Base-by-base conservation (phyloP, 2,797 vertebrate genomes). In the Perodicticus potto region DNA sequence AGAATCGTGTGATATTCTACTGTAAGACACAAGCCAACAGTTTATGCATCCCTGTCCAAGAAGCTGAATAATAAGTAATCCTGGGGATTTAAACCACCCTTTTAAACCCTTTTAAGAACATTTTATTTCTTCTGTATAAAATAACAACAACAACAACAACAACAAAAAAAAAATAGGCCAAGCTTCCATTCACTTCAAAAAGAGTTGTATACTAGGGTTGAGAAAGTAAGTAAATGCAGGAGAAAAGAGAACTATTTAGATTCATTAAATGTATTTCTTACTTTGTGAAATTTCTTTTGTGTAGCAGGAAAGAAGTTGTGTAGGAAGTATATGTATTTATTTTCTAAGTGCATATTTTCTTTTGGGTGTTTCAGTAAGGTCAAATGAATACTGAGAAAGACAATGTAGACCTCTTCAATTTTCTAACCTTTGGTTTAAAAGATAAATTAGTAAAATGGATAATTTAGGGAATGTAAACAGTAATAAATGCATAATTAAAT, bases 21-120 rank as follows among this genome's bases (percentile, higher is more conserved):
- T 70, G 9, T 90, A 92, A 81, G 45, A 81, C 74, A 84, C 34
- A 92, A 95, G 40, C 40, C 32, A 94, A 76, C 20, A 63, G 72
- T 94, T 95, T 97, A 91, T 13, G 90, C 27, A 43, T 86, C 55
- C 34, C 45, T 95, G 53, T 61, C 80, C 55, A 92, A 32, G 32
- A 92, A 89, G 27, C 29, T 86, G 69, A 82, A 91, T 90, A 85
- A 76, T 95, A 96, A 92, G 34, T 89, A 55, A 82, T 94, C 65
- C 22, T 90, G 40, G 63, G 73, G 93, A 88, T 76, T 86, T 96
- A 27, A 90, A 63, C 25, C 2, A 89, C 65, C 90, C 72, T 86
- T 95, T 88, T 88, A 96, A 94, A 63, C 22, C 22, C 55, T 67
- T 49, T 7, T 67, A 67, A 76, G 29, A 61, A 86, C 82, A 20